Evolutionary conservation across 2,797 vertebrate species (phyloP), one percentile per base, ranked within the genome.

Genomic region (Lates japonicus): DNA sequence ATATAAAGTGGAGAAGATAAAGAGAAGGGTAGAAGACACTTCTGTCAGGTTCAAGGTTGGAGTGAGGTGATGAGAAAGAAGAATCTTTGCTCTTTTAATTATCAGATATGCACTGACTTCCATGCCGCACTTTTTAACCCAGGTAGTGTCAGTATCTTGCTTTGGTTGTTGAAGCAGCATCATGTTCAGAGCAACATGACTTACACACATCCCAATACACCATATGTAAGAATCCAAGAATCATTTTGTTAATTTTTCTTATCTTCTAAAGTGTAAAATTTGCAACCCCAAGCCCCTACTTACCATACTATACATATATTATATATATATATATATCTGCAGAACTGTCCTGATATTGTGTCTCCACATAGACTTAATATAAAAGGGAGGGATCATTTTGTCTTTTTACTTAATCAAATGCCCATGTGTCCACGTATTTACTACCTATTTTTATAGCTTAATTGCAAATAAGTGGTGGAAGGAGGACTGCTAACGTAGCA

Each of bases 1-100:
- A 59, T 60, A 61, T 79, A 65, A 85, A 78, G 57, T 25, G 12
- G 29, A 78, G 42, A 37, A 67, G 66, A 70, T 76, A 5, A 84
- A 70, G 63, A 59, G 68, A 58, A 70, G 59, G 39, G 59, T 25
- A 48, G 68, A 62, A 17, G 46, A 68, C 25, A 2, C 16, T 25
- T 57, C 49, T 74, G 67, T 77, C 82, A 90, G 82, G 86, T 80
- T 92, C 89, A 91, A 86, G 86, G 83, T 81, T 83, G 63, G 44
- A 51, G 39, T 19, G 75, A 87, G 54, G 72, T 52, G 71, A 80
- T 16, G 25, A 65, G 51, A 11, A 54, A 22, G 29, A 46, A 25
- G 60, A 13, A 48, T 44, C 35, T 33, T 48, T 33, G 31, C 44
- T 75, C 51, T 67, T 14, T 5, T 16, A 25, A 71, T 57, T 6